Base-by-base conservation (phyloP, 2,113 vertebrate species). In the Oryzias celebensis region DNA sequence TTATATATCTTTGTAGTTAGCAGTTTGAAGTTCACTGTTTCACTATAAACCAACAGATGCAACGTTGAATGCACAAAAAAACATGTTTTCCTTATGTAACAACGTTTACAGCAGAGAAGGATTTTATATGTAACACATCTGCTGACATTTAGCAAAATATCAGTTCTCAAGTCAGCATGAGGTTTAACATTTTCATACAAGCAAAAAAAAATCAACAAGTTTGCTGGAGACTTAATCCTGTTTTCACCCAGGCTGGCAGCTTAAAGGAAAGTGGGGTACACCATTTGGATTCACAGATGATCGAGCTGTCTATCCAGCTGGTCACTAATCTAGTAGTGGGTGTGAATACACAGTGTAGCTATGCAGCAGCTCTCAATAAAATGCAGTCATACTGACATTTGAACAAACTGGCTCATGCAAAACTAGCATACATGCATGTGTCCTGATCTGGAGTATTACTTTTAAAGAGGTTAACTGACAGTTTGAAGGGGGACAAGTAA, bases 201-300 rank as follows among this genome's bases (percentile, higher is more conserved):
- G 36, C 36, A 36, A 36, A 10, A 36, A 36, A 36, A 47, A 72
- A 80, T 77, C 77, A 81, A 85, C 64, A 70, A 84, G 70, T 75
- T 78, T 51, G 65, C 70, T 87, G 85, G 83, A 83, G 87, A 85
- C 87, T 60, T 87, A 86, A 89, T 87, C 85, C 85, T 85, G 78
- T 82, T 83, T 83, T 80, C 80, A 87, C 83, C 78, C 83, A 87
- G 80, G 79, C 83, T 89, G 87, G 80, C 84, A 86, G 84, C 81
- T 87, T 86, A 82, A 78, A 67, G 59, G 60, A 78, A 80, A 87
- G 74, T 80, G 49, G 78, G 82, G 82, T 86, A 77, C 82, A 83
- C 84, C 87, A 89, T 86, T 87, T 89, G 87, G 87, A 82, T 82
- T 70, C 76, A 51, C 87, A 89, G 87, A 89, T 87, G 87, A 87